Base-by-base conservation (phyloP, 2,113 vertebrate genomes). In the Microcebus griseorufus region DNA sequence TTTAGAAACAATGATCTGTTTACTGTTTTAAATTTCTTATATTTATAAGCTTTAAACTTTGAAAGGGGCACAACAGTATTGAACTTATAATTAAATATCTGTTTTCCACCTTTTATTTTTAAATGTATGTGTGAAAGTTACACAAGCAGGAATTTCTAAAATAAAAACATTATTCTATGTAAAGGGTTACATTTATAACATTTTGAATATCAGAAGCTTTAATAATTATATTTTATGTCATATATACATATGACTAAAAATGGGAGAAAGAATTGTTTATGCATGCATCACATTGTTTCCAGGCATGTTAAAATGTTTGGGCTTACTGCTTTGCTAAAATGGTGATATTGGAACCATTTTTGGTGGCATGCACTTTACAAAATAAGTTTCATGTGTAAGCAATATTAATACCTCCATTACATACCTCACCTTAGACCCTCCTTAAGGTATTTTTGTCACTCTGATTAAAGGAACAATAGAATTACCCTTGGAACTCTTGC, bases 31-130 rank as follows among this genome's bases (percentile, higher is more conserved):
- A 94, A 42, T 69, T 55, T 88, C 75, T 93, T 94, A 7, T 48
- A 37, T 69, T 89, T 80, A 27, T 80, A 92, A 97, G 20, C 27
- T 85, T 91, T 93, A 92, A 86, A 85, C 29, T 94, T 96, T 60
- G 53, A 90, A 93, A 92, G 42, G 27, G 11, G 3, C 39, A 81
- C 80, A n/a, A 88, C 22, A 42, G 27, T 79, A 88, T 90, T 88
- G 42, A 79, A 69, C 67, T 84, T 92, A 53, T 53, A 92, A 58
- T 94, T 89, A 73, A 62, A 85, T 62, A 91, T 95, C 48, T 94
- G n/a, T 87, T 94, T 93, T 8, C 65, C 42, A 79, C 79, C 34
- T 93, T 96, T 93, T 93, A 73, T 76, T 96, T 95, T 96, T 95
- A 88, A 95, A 72, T 91, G 12, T 4, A 76, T 64, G 6, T 87